Conservation (phyloP, 1,140 invertebrate species). For the Drepana arcuata region DNA sequence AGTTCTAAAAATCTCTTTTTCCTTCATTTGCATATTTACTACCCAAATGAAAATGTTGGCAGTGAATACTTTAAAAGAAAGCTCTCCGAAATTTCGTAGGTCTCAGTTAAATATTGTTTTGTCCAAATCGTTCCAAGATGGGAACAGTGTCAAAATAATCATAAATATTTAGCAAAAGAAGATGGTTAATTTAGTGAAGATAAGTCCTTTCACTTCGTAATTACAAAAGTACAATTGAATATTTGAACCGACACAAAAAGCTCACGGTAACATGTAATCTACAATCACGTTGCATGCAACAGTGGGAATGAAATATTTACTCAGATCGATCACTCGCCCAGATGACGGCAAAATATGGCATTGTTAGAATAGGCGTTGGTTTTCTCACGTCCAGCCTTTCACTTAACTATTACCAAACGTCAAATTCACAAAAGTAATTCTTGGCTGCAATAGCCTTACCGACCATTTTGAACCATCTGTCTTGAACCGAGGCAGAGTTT, state of each 20-base stretch:
- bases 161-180: no score
- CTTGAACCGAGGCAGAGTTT: no score
- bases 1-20: no score
- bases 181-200: no score
- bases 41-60: no score
- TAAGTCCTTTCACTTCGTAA: constrained; percentile 4
- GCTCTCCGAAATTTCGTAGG: no score
- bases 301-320: constrained; percentile 56
- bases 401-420: constrained; percentile 61
- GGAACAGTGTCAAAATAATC: no score
- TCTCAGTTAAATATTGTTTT: no score
- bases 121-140: no score
- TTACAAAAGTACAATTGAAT: constrained; percentile 6
- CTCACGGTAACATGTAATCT: constrained; percentile 17
- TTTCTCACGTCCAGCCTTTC: constrained; percentile 66
- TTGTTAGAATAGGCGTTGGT: constrained; percentile 59
- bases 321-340: constrained; percentile 58
- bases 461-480: not conserved
- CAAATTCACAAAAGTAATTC: constrained; percentile 23
- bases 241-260: no score
- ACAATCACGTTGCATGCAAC: constrained; percentile 36
- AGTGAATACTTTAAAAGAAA: no score
- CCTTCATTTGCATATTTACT: no score
- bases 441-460: not conserved
- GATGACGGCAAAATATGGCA: constrained; percentile 61